phyloP scores from a whole-genome alignment of 2,888 invertebrate genomes.

The Frankliniella fusca region DNA sequence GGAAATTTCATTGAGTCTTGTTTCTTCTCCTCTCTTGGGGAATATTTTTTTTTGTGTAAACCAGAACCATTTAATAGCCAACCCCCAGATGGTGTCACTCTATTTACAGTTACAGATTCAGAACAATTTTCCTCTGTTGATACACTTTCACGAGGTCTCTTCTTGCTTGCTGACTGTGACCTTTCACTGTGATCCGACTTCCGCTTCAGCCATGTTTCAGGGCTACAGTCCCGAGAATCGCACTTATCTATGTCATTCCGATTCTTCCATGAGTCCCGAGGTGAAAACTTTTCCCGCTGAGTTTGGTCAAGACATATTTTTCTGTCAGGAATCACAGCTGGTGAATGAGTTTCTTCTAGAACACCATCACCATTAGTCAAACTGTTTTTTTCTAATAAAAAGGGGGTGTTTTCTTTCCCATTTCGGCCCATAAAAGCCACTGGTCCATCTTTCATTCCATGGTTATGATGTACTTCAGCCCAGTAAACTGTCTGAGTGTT shows the following conservation, averaged over 20 bases:
- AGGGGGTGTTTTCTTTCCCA: conserved; percentile 1
- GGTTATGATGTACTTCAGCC: background rate
- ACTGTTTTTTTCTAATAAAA: background rate
- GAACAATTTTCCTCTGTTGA: background rate
- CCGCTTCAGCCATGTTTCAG: background rate
- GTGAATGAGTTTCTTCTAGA: background rate
- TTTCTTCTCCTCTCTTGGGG: background rate
- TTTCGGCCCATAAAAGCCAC: background rate
- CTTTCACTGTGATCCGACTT: background rate
- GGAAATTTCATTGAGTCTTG: conserved; percentile 4
- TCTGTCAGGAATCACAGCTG: background rate
- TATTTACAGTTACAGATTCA: background rate
- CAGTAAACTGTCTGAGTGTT: background rate
- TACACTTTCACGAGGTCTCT: background rate
- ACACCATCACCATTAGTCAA: background rate
- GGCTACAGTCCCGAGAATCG: background rate
- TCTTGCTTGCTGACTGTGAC: background rate
- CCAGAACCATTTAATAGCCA: background rate
- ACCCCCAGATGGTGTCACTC: background rate
- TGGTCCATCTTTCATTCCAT: background rate
- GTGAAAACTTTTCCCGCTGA: background rate
- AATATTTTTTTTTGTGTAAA: background rate
- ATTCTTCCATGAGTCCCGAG: background rate
- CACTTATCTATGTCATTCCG: background rate
- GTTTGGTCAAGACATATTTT: background rate